Base-by-base conservation (phyloP, 2,888 invertebrate species). In the Protodeltote pygarga region DNA sequence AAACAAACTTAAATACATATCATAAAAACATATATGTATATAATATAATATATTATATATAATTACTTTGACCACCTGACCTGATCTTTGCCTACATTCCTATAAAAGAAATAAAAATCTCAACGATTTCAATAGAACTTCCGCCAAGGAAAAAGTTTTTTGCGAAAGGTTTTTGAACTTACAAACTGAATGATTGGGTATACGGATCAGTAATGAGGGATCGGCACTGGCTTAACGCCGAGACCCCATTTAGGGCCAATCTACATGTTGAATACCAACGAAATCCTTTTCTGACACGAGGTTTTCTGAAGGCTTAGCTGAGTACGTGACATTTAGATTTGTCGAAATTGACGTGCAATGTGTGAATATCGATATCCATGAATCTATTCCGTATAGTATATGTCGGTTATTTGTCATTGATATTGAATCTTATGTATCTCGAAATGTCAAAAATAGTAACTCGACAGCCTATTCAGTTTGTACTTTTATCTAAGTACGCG, bases 191-290 rank as follows among this genome's bases (percentile, higher is more conserved):
- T 41, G 55, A 65, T 50, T 55, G 42, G 33, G 15, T 42, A 20
- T 15, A 21, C 14, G 44, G 11, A 39, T 23, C 44, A 31, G 32
- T 53, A 60, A 65, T 54, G 35, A 53, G 32, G 44, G 29, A 19
- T 48, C 28, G 6, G 4, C 1, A 11, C 31, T 33, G 29, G 45
- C 49, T 65, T 61, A 44, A 29, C 33, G 37, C 27, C 38, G 8
- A 6, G 20, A 58, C 63, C 47, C 14, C 29, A 31, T 41, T 65
- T 51, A 44, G 2, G 19, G 27, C 16, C 44, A 45, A 61, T 61
- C 41, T 48, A 32, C 41, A 61, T 61, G 62, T 44, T 27, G 20
- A 24, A 35, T 44, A 10, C 9, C 25, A 41, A 25, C 5, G 16
- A 11, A 20, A 61, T 44, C 62, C 46, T 24, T 46, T 47, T 31